phyloP scores from a whole-genome alignment of 1,140 invertebrate species.

The Gonioctena quinquepunctata region DNA sequence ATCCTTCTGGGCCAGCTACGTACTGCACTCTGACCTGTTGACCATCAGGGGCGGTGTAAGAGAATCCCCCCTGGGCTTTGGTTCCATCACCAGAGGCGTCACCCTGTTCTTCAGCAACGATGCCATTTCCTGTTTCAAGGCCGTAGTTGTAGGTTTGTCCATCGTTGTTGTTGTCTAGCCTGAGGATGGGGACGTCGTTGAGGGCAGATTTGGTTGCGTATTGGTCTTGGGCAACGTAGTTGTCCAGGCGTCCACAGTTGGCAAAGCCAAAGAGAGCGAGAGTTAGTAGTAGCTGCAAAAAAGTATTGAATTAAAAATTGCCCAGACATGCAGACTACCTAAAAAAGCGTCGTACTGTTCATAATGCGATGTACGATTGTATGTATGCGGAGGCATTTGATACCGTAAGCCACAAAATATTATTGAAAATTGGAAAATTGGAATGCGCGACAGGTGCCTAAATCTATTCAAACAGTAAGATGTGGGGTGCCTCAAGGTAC shows the following conservation, averaged over 20 bases:
- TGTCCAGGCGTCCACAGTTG: conserved; percentile 28
- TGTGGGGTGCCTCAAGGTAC: no score
- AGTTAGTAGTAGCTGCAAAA: conserved; percentile 8
- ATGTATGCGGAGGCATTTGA: no score
- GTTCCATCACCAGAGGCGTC: conserved; percentile 71
- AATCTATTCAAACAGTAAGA: no score
- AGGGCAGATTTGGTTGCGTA: conserved; percentile 5
- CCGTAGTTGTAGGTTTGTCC: conserved; percentile 57
- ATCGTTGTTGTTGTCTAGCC: conserved; percentile 31
- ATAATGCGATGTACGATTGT: no score
- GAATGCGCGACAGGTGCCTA: no score
- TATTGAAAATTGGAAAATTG: no score
- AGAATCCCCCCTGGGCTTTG: conserved; percentile 54
- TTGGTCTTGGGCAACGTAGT: conserved; percentile 13
- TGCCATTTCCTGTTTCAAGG: conserved; percentile 65
- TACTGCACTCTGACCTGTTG: conserved; percentile 60
- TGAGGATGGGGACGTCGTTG: conserved; percentile 55
- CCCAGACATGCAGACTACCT: no score
- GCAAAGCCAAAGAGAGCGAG: conserved; percentile 30
- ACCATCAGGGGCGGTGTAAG: conserved; percentile 62
- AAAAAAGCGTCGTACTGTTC: no score
- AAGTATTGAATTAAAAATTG: no score
- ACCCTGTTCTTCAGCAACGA: conserved; percentile 61
- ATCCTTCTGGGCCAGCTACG: conserved; percentile 63
- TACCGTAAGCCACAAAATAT: no score